phyloP scores from a whole-genome alignment of 2,797 vertebrate species.

The Spea hammondii region DNA sequence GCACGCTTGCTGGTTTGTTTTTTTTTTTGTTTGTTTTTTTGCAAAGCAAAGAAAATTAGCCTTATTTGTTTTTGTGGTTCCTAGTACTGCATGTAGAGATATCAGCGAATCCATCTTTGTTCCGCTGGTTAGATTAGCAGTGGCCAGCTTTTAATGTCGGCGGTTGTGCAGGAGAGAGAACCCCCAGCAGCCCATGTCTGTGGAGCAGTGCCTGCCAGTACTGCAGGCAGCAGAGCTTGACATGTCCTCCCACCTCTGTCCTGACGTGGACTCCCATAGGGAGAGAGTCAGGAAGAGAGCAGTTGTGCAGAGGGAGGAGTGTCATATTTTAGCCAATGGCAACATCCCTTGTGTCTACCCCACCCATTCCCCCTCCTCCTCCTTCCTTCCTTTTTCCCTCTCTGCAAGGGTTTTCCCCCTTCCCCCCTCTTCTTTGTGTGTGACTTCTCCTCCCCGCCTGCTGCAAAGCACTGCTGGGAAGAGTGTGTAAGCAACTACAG shows the following conservation, averaged over 20 bases:
- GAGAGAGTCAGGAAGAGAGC: conserved; percentile 25
- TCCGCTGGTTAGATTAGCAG: too few relatives aligned
- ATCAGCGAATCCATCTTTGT: too few relatives aligned
- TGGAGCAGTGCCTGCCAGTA: conserved; percentile 1
- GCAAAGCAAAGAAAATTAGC: too few relatives aligned
- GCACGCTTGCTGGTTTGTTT: too few relatives aligned
- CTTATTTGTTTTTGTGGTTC: too few relatives aligned
- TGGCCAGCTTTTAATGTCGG: too few relatives aligned
- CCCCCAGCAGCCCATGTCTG: neutral
- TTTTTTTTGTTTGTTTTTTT: too few relatives aligned
- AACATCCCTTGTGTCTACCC: conserved; percentile 48
- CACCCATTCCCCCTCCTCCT: conserved; percentile 15
- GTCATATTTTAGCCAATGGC: conserved; percentile 9
- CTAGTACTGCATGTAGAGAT: too few relatives aligned
- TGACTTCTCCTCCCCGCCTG: conserved; percentile 46
- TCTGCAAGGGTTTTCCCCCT: conserved; percentile 37
- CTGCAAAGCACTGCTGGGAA: conserved; percentile 79
- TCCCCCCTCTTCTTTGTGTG: conserved; percentile 31
- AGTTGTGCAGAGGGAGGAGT: conserved; percentile 35
- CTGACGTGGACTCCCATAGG: neutral
- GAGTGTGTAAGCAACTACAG: conserved; percentile 64
- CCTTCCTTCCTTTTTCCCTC: conserved; percentile 27
- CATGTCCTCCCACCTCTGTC: neutral
- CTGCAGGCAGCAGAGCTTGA: conserved; percentile 1
- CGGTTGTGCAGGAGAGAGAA: neutral